These are phyloP conservation scores for Baronia brevicornis DNA, from an alignment of 2,888 invertebrate species.

Conservation along the genomic window DNA sequence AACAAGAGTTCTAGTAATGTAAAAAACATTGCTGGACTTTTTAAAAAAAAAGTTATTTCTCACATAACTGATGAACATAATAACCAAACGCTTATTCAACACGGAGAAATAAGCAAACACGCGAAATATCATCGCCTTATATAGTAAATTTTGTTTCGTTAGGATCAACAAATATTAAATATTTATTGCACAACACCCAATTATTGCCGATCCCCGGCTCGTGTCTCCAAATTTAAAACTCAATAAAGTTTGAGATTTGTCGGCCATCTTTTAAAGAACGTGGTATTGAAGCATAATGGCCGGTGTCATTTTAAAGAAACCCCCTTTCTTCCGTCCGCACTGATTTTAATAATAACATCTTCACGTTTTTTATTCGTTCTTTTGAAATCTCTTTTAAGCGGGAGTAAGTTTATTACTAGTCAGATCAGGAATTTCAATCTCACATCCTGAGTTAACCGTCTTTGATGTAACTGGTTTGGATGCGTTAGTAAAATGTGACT, in stretches of 20 bases:
- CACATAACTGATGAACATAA: no score
- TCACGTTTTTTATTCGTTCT: conserved; percentile 62
- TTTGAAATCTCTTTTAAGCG: conserved; percentile 62
- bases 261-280: conserved; percentile 40
- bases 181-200: conserved; percentile 28
- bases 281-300: conserved; percentile 35
- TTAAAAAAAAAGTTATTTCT: no score
- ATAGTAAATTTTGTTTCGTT: no score
- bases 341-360: conserved; percentile 61
- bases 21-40: no score
- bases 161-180: conserved; percentile 26
- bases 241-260: conserved; percentile 53
- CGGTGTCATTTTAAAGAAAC: conserved; percentile 45
- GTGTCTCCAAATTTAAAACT: conserved; percentile 43
- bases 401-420: conserved; percentile 70
- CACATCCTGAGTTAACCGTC: conserved; percentile 61
- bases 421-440: conserved; percentile 73
- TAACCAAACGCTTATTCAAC: no score
- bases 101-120: no score
- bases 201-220: conserved; percentile 14
- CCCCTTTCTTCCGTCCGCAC: conserved; percentile 54
- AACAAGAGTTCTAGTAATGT: no score
- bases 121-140: no score
- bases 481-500: conserved; percentile 23
- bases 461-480: conserved; percentile 55